Evolutionary conservation across 2,797 vertebrate species (phyloP).

Genomic region (Cryptoblepharus egeriae): DNA sequence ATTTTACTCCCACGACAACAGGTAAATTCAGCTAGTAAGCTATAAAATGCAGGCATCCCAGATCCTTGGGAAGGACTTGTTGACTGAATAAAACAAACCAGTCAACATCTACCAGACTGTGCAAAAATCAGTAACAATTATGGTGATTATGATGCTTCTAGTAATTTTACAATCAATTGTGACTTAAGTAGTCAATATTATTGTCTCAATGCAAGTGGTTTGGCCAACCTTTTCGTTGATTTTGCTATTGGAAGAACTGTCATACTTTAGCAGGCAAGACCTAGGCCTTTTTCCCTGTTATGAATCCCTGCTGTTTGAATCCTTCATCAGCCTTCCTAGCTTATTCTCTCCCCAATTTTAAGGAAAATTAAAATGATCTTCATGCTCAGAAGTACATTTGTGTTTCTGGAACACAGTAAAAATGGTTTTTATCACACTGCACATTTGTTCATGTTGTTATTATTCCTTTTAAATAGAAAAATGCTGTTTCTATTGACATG

Average conservation of each 20-base stretch:
- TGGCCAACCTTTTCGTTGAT: no score
- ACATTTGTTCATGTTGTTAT: not conserved
- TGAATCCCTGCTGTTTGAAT: not conserved
- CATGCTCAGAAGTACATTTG: not conserved
- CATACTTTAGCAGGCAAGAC: no score
- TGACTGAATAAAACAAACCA: no score
- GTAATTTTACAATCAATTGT: not conserved
- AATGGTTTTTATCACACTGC: not conserved
- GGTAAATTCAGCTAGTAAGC: no score
- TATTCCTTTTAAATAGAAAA: not conserved
- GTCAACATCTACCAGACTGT: no score
- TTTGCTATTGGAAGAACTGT: no score
- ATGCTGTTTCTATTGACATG: not conserved
- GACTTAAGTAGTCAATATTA: no score
- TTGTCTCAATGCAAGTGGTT: no score
- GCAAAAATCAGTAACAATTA: no score
- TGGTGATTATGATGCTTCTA: not conserved
- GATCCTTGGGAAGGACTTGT: no score
- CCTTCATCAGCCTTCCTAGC: not conserved
- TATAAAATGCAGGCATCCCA: no score
- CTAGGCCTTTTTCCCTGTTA: not conserved
- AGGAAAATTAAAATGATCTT: not conserved
- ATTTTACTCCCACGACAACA: no score
- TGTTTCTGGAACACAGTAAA: not conserved
- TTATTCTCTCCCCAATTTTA: not conserved